Evolutionary conservation across 2,888 invertebrate species (phyloP), one percentile per base, ranked within the genome.

Genomic region (Achlya flavicornis): DNA sequence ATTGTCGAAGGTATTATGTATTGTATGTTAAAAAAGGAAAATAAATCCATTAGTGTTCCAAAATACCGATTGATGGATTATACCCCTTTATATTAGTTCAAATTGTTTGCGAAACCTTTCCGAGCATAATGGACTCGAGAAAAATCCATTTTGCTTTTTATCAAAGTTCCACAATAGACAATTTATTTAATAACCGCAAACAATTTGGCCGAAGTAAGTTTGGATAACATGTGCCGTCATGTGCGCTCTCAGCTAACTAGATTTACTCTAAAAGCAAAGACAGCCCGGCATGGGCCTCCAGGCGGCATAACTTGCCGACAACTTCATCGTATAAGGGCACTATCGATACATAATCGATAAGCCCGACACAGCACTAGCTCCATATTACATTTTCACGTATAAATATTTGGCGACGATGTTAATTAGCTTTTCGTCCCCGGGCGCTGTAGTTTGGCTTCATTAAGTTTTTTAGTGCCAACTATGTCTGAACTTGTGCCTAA

Each of bases 251-350:
- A 77, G 68, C 78, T 84, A 87, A 86, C 83, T 73, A 77, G 80
- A 78, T 87, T 86, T 80, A 68, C 72, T 74, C 69, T 76, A 70
- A 80, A 77, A 80, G 83, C 80, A 83, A 78, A 81, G 83, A 83
- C 79, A 78, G 66, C 62, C 41, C 46, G 19, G 53, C 19, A 19
- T 53, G 67, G 61, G 66, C 72, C 75, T 70, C 65, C 63, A 46
- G 64, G 75, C 64, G 69, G 77, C 78, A 82, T 82, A 81, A 81
- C 75, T 83, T 81, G 81, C 80, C 77, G 81, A 77, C 68, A 80
- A 81, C 69, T 74, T 69, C 58, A 62, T 63, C 67, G 63, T 68
- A 66, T 64, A 63, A 73, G 69, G 53, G 63, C 60, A 65, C 57
- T 65, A 75, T 79, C 75, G 75, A 74, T 79, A 79, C 68, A 77